Conservation (phyloP, 2,797 vertebrate species). For the Chaunax sp. region DNA sequence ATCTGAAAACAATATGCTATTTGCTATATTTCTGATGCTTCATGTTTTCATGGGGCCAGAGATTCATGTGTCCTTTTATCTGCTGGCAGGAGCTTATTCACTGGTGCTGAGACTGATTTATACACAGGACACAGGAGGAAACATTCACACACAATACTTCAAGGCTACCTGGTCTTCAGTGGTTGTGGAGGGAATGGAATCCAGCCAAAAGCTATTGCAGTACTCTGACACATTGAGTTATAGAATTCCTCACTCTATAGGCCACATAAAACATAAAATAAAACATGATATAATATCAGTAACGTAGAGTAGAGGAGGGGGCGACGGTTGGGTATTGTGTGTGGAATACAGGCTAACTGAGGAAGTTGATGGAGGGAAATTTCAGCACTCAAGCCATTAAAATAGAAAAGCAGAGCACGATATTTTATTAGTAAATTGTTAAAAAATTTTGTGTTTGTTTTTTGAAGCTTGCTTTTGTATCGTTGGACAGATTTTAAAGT, state of each 20-base stretch:
- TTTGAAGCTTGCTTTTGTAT: background rate
- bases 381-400: background rate
- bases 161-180: slow-evolving; percentile 38
- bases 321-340: background rate
- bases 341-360: slow-evolving; percentile 2
- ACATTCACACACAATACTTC: slow-evolving; percentile 44
- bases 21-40: slow-evolving; percentile 4
- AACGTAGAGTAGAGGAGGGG: slow-evolving; percentile 6
- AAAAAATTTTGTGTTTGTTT: background rate
- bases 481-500: no score
- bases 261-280: slow-evolving; percentile 8
- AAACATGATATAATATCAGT: slow-evolving; percentile 18
- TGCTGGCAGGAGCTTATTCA: slow-evolving; percentile 51
- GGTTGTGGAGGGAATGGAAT: slow-evolving; percentile 37
- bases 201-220: slow-evolving; percentile 43
- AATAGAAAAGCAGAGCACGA: no score
- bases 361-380: background rate
- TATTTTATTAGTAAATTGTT: background rate
- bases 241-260: slow-evolving; percentile 22
- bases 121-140: slow-evolving; percentile 29
- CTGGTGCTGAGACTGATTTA: slow-evolving; percentile 42
- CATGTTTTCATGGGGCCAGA: slow-evolving; percentile 40
- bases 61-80: slow-evolving; percentile 43
- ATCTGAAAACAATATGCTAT: background rate
- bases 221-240: slow-evolving; percentile 32